These are phyloP conservation scores for Cryptoprocta ferox DNA, from an alignment of 2,797 vertebrate species.

Conservation along the genomic window DNA sequence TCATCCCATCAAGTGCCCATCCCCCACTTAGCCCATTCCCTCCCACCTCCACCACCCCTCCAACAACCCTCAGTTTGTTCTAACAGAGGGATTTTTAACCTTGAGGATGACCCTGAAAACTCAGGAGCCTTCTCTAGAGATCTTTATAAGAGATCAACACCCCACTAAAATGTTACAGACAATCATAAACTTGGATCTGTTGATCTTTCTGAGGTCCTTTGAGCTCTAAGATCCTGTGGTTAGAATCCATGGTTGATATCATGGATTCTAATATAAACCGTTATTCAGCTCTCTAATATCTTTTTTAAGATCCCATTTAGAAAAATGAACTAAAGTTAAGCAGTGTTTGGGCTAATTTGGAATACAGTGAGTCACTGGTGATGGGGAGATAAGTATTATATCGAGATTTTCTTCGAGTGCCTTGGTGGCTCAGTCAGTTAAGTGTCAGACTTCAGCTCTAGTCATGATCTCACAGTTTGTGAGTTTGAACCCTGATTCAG, in stretches of 20 bases:
- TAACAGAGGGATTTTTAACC: not conserved
- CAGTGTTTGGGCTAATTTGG: slow-evolving; percentile 13
- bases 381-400: not conserved
- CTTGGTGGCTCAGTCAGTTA: no score
- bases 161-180: not conserved
- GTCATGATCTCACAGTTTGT: no score
- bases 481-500: no score
- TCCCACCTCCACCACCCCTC: no score
- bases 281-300: not conserved
- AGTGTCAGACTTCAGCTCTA: no score
- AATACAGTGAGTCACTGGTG: not conserved
- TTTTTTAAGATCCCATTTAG: not conserved
- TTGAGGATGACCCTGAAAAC: not conserved
- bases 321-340: not conserved
- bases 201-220: not conserved
- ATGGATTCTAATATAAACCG: slow-evolving; percentile 16
- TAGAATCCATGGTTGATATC: not conserved
- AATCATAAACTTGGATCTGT: not conserved
- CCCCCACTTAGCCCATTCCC: no score
- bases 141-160: slow-evolving; percentile 17
- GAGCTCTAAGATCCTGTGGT: not conserved
- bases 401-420: not conserved
- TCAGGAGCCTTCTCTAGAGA: not conserved
- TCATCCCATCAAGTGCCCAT: no score
- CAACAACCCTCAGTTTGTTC: no score